Base-by-base conservation (phyloP, 2,888 invertebrate species). In the Phoenoteleia sp. region DNA sequence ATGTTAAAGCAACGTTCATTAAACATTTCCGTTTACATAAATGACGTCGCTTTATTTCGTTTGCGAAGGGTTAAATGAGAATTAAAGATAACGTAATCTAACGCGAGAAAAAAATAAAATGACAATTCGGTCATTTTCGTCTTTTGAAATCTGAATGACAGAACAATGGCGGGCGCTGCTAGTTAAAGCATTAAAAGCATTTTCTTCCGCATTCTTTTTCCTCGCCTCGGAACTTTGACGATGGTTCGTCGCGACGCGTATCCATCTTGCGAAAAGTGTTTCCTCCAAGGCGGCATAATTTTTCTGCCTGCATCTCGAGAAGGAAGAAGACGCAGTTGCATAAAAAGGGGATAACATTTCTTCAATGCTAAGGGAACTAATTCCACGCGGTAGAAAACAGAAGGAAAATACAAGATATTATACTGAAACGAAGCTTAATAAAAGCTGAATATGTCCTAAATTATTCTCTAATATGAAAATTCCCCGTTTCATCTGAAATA, bases 171-270 rank as follows among this genome's bases (percentile, higher is more conserved):
- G 82, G 83, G 82, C 76, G 71, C 64, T 77, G 88, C 88, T 89
- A 88, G 88, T 91, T 90, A 90, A 89, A 89, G 86, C 87, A 90
- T 90, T 90, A 89, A 91, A 90, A 90, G 90, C 90, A 89, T 90
- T 90, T 89, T 89, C 89, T 89, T 67, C 29, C 19, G 33, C 19
- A 15, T 69, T 88, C 87, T 88, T 75, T 81, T 83, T 69, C 49
- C 52, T 64, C 67, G 75, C 7, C 60, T 81, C 77, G 76, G 81
- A 87, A 87, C 84, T 69, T 47, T 71, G 54, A 67, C 56, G 86
- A 86, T 82, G 86, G 82, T 74, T 64, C 67, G 54, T 52, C 39
- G 25, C 42, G 15, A 52, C 62, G 39, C 39, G 56, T 71, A 72
- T 72, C 64, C 27, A 72, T 79, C 62, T 69, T 39, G 42, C 29